Evolutionary conservation across 2,797 vertebrate species (phyloP), one percentile per base, ranked within the genome.

Genomic region (Sebastes taczanowskii): DNA sequence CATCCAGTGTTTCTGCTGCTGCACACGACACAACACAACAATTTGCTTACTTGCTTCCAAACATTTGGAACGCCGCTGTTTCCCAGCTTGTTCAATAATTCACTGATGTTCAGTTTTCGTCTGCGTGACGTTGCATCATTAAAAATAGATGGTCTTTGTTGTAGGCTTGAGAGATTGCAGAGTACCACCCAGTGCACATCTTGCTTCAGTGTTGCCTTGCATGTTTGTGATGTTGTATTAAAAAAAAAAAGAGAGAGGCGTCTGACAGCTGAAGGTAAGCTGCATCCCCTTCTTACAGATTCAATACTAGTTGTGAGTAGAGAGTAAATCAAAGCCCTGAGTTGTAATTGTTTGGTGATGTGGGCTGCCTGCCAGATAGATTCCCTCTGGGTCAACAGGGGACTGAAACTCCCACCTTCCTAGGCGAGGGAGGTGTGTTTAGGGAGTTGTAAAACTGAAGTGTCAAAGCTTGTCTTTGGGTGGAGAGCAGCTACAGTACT

Each of bases 131-230:
- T 70, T 11, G 80, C 72, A 1, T 82, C 84, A 80, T 95, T 88
- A 95, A 95, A 93, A 90, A 95, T 94, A 59, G 77, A 95, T 91
- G 85, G 32, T 82, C 85, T 92, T 91, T 91, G 88, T 92, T 85
- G 89, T 87, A 78, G 71, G 78, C 77, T 83, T 58, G 76, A 78
- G 85, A 85, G 81, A 87, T 80, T 60, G 82, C 78, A 72, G 84
- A 82, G 73, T 32, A 84, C 74, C 78, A 49, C 14, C 8, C 85
- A 73, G 84, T 69, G 75, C 83, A 62, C 70, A 1, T 81, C 72
- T 65, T 7, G 59, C 74, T 60, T 75, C 70, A 23, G 34, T 13
- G 77, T 56, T 29, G 20, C 67, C 76, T 76, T 71, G 23, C 16
- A 4, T 65, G 77, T 81, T 35, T 64, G 62, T 32, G 68, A 80